Base-by-base conservation (phyloP, 2,797 vertebrate genomes). In the Thalassophryne amazonica region DNA sequence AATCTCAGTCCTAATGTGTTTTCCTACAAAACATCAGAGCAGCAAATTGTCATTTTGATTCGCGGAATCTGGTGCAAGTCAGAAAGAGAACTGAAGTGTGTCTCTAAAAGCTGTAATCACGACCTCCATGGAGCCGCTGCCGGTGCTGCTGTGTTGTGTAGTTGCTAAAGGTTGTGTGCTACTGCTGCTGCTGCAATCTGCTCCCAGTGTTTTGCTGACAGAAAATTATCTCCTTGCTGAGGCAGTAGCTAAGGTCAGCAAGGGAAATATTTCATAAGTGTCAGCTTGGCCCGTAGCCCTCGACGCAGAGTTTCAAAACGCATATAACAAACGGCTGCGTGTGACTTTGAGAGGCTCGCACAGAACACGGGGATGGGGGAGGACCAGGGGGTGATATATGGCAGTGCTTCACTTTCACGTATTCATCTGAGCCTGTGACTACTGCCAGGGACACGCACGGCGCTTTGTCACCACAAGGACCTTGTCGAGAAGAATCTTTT, bases 201-300 rank as follows among this genome's bases (percentile, higher is more conserved):
- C 59, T 76, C 57, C 58, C 46, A 75, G 54, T 68, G 62, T 78
- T 78, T 60, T 77, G 55, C 64, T 37, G 49, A 58, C 81, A 82
- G 71, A 74, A 79, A 80, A 93, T 94, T 93, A 94, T 93, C 90
- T 84, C 85, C 88, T 83, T n/a, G 76, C 83, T 86, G 75, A 72
- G 68, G 80, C 78, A 65, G 81, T 83, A 83, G 83, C 83, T 47
- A 73, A 41, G 84, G 83, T 86, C 83, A 88, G 71, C 80, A 46
- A 78, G 60, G 84, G 80, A 86, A 84, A 89, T 91, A 90, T 91
- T 90, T 90, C 84, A 88, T 80, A 84, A 81, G 77, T 87, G 88
- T 89, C 87, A 89, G 76, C 66, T 82, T 78, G 83, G 83, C 84
- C 78, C 57, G 17, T 48, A 67, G 83, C 79, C 81, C 81, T 85